phyloP scores from a whole-genome alignment of 2,888 invertebrate genomes.

The Drosophila stalkeri region DNA sequence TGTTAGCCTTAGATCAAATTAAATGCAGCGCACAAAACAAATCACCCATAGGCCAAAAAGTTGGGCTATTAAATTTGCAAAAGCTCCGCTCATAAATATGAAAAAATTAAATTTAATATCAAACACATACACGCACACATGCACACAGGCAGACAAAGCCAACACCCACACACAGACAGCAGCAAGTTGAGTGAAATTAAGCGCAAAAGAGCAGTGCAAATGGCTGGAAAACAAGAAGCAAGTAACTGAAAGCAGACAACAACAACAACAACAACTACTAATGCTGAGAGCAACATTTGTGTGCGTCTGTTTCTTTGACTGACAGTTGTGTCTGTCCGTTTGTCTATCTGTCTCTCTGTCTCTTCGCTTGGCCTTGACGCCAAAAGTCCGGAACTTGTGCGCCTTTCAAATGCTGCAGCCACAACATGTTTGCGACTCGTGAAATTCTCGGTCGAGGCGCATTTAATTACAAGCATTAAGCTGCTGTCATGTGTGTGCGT shows the following conservation, averaged over 20 bases:
- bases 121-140: constrained; percentile 8
- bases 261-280: constrained; percentile 5
- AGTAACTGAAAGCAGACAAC: constrained; percentile 21
- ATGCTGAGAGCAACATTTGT: neutral
- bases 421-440: constrained; percentile 40
- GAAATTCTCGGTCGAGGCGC: constrained; percentile 24
- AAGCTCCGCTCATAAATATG: constrained; percentile 57
- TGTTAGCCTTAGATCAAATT: constrained; percentile 60
- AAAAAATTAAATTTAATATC: constrained; percentile 60
- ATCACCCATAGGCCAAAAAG: constrained; percentile 37
- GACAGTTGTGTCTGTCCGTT: constrained; percentile 34
- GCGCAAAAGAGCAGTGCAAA: constrained; percentile 72
- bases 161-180: constrained; percentile 14
- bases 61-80: constrained; percentile 43
- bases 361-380: constrained; percentile 49
- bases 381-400: constrained; percentile 34
- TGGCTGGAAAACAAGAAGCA: constrained; percentile 43
- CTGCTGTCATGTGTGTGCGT: constrained; percentile 23
- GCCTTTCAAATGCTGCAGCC: constrained; percentile 51
- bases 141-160: constrained; percentile 22
- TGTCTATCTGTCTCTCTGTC: neutral
- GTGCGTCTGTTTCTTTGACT: constrained; percentile 27
- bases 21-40: constrained; percentile 62
- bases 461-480: constrained; percentile 66
- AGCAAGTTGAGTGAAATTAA: constrained; percentile 64